Percentiles rank a stretch among this genome's conserved stretches.
Conservation (phyloP, 2,113 vertebrate genomes). For the Paratilapia polleni region DNA sequence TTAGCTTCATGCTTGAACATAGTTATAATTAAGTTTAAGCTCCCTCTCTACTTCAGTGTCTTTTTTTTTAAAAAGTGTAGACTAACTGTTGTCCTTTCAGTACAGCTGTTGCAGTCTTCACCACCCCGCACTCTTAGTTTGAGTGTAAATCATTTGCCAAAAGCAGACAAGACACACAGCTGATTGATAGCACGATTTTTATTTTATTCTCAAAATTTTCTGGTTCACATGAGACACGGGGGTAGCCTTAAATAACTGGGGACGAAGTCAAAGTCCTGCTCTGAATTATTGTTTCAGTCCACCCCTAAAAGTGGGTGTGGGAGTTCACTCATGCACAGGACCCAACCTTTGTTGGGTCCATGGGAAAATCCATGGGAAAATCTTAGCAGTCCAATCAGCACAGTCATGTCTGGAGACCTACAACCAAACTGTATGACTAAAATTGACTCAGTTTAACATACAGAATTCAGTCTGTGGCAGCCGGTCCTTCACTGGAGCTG, state of each 20-base stretch:
- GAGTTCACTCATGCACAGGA: conserved; percentile 5
- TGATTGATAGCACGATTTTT: no score
- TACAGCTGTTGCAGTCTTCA: background rate
- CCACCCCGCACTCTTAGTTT: background rate
- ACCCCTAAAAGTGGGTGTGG: background rate
- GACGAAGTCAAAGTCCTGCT: background rate
- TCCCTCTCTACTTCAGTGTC: background rate
- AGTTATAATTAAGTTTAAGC: background rate
- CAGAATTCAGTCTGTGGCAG: background rate
- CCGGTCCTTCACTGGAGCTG: background rate
- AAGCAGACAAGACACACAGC: background rate
- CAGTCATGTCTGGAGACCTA: conserved; percentile 19
- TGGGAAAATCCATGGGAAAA: conserved; percentile 64
- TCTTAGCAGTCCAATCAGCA: conserved; percentile 19
- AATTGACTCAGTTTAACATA: background rate
- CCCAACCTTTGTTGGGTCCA: conserved; percentile 6
- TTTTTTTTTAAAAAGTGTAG: background rate
- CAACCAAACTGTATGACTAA: background rate
- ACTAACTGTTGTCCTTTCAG: background rate
- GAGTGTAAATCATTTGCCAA: background rate
- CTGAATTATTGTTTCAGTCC: background rate
- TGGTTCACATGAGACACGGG: background rate
- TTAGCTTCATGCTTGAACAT: background rate
- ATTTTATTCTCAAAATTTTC: no score
- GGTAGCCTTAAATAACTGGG: background rate